Evolutionary conservation across 2,113 vertebrate genomes (phyloP).

Genomic region (Scalopus aquaticus): DNA sequence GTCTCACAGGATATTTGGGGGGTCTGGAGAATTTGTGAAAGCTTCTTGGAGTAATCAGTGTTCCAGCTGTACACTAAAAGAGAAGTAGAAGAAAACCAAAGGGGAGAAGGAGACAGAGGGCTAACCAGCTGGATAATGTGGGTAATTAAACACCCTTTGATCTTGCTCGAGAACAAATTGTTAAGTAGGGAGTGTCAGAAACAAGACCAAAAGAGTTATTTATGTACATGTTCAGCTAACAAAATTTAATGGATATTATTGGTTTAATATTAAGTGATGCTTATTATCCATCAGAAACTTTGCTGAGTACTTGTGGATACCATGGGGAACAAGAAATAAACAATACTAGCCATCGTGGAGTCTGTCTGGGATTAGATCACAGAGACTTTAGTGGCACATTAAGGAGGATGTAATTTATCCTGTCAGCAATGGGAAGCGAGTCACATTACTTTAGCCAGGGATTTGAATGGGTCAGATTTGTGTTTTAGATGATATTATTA

Average conservation of each 20-base stretch:
- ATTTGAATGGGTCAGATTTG: not conserved
- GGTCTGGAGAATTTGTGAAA: not conserved
- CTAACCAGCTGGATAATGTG: not conserved
- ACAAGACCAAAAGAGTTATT: not conserved
- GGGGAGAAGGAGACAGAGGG: not conserved
- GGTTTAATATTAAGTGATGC: not conserved
- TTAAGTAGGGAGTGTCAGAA: not conserved
- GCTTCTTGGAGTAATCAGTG: not conserved
- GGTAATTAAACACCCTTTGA: not conserved
- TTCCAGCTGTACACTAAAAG: not conserved
- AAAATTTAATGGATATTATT: not conserved
- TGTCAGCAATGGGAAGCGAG: not conserved
- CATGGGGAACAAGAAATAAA: not conserved
- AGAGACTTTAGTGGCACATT: not conserved
- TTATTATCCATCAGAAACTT: not conserved
- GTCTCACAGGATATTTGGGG: not conserved
- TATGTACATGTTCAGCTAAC: not conserved
- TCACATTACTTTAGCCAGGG: not conserved
- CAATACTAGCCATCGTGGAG: not conserved
- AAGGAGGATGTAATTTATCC: constrained; percentile 20
- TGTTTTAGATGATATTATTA: not conserved
- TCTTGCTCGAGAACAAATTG: not conserved
- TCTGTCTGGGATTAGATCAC: constrained; percentile 2
- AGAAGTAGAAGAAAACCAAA: not conserved
- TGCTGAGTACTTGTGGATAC: not conserved